These are phyloP conservation scores for Spilarctia lutea DNA, from an alignment of 2,888 invertebrate species.

Conservation along the genomic window DNA sequence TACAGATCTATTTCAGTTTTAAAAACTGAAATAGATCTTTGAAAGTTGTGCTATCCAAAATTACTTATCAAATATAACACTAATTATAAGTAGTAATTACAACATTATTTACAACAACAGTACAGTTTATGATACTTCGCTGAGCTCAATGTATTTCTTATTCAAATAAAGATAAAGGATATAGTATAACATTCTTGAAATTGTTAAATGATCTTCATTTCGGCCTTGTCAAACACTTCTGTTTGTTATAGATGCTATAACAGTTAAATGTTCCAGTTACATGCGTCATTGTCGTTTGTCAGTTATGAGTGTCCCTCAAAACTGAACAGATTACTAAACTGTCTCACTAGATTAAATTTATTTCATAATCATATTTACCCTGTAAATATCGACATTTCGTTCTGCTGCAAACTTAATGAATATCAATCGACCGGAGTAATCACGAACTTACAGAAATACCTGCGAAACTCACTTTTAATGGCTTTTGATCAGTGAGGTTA, in stretches of 20 bases:
- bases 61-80: too few species aligned
- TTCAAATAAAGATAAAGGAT: too few species aligned
- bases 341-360: not conserved
- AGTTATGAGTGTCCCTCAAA: not conserved
- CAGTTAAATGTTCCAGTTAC: not conserved
- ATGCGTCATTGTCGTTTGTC: not conserved
- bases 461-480: too few species aligned
- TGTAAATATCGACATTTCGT: too few species aligned
- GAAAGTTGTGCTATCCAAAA: too few species aligned
- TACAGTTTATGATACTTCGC: not conserved
- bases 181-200: not conserved
- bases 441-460: too few species aligned
- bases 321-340: not conserved
- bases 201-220: not conserved
- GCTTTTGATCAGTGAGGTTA: too few species aligned
- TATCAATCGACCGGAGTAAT: too few species aligned
- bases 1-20: too few species aligned
- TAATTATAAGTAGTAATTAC: too few species aligned
- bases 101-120: not conserved
- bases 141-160: not conserved
- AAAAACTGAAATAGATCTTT: too few species aligned
- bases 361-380: not conserved
- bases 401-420: too few species aligned
- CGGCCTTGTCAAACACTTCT: not conserved
- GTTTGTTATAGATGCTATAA: not conserved